Base-by-base conservation (phyloP, 2,113 vertebrate species). In the Bujurquina vittata region DNA sequence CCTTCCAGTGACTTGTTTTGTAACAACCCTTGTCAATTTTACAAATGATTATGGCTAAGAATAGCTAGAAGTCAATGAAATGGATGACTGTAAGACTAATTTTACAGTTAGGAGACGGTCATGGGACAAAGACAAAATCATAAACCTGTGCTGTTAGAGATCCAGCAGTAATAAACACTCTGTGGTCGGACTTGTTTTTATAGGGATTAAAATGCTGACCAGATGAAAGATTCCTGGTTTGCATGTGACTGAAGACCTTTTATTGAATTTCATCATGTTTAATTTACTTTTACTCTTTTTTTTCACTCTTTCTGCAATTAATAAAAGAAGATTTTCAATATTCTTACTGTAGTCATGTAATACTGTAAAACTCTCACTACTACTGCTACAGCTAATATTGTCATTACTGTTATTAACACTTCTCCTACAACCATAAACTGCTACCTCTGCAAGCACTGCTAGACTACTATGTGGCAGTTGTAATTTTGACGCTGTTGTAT, bases 31-130 rank as follows among this genome's bases (percentile, higher is more conserved):
- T 85, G 81, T 90, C 87, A 89, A 89, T 90, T 87, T 88, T 86
- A 92, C 80, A 92, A 93, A 91, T 89, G 82, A 87, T 79, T 49
- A 78, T 20, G 10, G 84, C 84, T 91, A 89, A 92, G 81, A 91
- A 92, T 93, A 93, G 86, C 75, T 12, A 23, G 35, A 73, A 85
- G 86, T 91, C 91, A 90, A 88, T 94, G 88, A 90, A 88, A 86
- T 57, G 46, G 75, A 73, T 87, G 85, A 88, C 78, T 84, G 55
- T 57, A 26, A 37, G 62, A 20, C 76, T 58, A 65, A 86, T 84
- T 93, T 88, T 58, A 67, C 83, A 72, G 76, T 79, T 52, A 69
- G 83, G 60, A 77, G 63, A 74, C 22, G 60, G 76, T 81, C 46
- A 33, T 81, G 11, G 58, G 62, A 88, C 84, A 65, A 26, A 84